Evolutionary conservation across 2,888 invertebrate species (phyloP), one percentile per base, ranked within the genome.

Genomic region (Adineta ricciae): DNA sequence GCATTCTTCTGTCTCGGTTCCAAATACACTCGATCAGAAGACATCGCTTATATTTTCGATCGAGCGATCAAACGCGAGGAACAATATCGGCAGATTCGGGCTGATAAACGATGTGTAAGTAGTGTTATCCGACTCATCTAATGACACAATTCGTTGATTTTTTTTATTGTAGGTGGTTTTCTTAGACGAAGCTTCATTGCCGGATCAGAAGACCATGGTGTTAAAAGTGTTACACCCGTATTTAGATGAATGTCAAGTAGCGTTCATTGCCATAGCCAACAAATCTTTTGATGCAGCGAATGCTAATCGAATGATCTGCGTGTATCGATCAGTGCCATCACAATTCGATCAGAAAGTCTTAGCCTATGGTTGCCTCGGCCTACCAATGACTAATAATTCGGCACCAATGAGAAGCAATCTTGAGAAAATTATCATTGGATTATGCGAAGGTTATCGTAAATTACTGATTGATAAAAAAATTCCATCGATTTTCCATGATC

Each of bases 211-310:
- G 8, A 78, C 38, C 11, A 78, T 78, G 78, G 38, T 78, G 0
- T 41, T 78, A 2, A 78, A 78, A 78, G 78, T 78, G n/a, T 78
- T 78, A 41, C 78, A 78, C 41, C 78, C 38, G 1, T 78, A 78
- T 41, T 78, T 78, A 24, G 78, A 78, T 78, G 78, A 78, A 78
- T 41, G 78, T 41, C 38, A 78, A 78, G 78, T 78, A 3, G 78
- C 78, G 9, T 78, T 78, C 3, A 41, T 78, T 1, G 78, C 78
- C 1, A 19, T 78, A 9, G 38, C 78, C 24, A 78, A 78, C 24
- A 78, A 19, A 78, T 0, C n/a, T 4, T 78, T 78, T 7, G 78
- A 78, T 78, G 78, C 78, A 0, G 78, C 78, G 0, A 78, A 78
- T 41, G 78, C 78, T 11, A 78, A 78, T 41, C 78, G 78, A 78